Evolutionary conservation across 1,140 invertebrate genomes (phyloP).

Genomic region (Eriosoma lanigerum): DNA sequence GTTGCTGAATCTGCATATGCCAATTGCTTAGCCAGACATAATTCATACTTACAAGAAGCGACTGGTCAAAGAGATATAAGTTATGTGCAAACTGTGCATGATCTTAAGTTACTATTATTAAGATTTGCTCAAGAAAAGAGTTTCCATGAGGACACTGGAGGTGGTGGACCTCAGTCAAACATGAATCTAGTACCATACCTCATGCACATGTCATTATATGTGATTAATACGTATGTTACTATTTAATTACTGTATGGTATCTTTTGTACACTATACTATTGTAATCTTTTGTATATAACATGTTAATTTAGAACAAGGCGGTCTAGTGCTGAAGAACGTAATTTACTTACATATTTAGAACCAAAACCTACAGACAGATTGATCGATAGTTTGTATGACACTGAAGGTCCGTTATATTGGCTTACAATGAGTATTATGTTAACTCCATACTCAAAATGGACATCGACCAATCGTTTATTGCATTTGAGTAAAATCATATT

Average conservation of each 20-base stretch:
- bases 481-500: constrained; percentile 79
- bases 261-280: not conserved
- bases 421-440: constrained; percentile 77
- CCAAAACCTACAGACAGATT: constrained; percentile 63
- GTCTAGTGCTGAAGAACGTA: constrained; percentile 72
- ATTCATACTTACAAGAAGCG: constrained; percentile 82
- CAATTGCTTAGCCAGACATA: constrained; percentile 86
- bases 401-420: constrained; percentile 88
- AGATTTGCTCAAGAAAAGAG: constrained; percentile 91
- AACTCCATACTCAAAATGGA: constrained; percentile 72
- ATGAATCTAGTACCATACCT: constrained; percentile 95
- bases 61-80: constrained; percentile 85
- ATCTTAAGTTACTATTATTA: constrained; percentile 86
- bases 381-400: constrained; percentile 82
- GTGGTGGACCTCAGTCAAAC: constrained; percentile 95
- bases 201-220: constrained; percentile 92
- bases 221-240: constrained; percentile 82
- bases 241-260: not conserved
- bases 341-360: constrained; percentile 70
- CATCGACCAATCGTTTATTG: constrained; percentile 64
- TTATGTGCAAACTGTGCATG: constrained; percentile 86
- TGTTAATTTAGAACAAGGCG: constrained; percentile 70
- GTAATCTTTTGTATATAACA: constrained; percentile 7
- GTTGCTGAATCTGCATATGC: constrained; percentile 94
- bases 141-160: constrained; percentile 96